These are phyloP conservation scores for Yponomeuta malinellus DNA, from an alignment of 2,888 invertebrate species.

Conservation along the genomic window DNA sequence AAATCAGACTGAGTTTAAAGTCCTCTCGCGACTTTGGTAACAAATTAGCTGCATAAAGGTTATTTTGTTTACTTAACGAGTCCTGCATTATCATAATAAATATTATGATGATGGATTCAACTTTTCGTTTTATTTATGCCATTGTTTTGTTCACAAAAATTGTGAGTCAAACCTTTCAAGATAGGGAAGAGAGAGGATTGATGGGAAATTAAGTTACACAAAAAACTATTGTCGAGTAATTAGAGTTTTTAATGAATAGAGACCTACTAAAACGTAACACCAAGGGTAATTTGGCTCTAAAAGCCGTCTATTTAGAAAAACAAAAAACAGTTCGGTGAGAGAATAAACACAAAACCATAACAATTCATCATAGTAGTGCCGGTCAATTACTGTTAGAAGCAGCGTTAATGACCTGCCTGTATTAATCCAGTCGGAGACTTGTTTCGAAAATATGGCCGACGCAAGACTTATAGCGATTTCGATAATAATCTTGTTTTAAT, in stretches of 20 bases:
- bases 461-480: slow-evolving; percentile 64
- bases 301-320: neutral
- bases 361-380: slow-evolving; percentile 72
- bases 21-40: slow-evolving; percentile 64
- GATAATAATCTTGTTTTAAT: slow-evolving; percentile 74
- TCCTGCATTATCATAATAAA: slow-evolving; percentile 29
- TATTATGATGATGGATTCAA: slow-evolving; percentile 29
- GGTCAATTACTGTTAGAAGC: slow-evolving; percentile 69
- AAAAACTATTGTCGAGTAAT: neutral
- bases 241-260: neutral
- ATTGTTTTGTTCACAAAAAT: slow-evolving; percentile 6
- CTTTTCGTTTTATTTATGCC: slow-evolving; percentile 20
- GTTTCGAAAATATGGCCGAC: slow-evolving; percentile 44
- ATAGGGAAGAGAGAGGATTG: neutral
- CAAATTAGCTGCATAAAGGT: slow-evolving; percentile 55
- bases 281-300: neutral
- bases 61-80: slow-evolving; percentile 35
- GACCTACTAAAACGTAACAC: neutral
- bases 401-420: slow-evolving; percentile 71
- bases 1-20: slow-evolving; percentile 64
- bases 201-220: neutral
- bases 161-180: neutral
- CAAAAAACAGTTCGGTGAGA: slow-evolving; percentile 37
- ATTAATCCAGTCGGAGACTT: slow-evolving; percentile 64
- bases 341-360: slow-evolving; percentile 61